A percentile compares a stretch with the other conserved stretches of the same genome.
Conservation (phyloP, 2,113 vertebrate species). For the Tychaedon coryphoeus region DNA sequence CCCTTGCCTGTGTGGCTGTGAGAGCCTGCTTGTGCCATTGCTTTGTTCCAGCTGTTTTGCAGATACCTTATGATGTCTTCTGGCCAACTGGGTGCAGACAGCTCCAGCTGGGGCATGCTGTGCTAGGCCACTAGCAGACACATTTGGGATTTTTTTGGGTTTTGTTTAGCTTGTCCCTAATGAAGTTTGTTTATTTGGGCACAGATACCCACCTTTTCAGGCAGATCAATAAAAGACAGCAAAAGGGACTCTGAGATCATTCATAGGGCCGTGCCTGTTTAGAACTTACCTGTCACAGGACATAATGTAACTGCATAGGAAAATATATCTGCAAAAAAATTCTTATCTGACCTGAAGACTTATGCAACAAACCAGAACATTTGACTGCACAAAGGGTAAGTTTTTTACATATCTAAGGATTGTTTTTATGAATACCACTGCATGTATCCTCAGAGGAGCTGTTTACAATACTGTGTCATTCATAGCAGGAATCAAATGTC, state of each 20-base stretch:
- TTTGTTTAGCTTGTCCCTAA: not conserved
- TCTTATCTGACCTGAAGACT: not conserved
- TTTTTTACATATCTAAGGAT: not conserved
- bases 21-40: not conserved
- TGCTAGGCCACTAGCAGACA: not conserved
- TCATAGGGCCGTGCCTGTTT: not conserved
- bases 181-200: not conserved
- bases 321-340: not conserved
- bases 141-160: not conserved
- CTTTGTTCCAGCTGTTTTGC: not conserved
- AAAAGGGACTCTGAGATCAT: not conserved
- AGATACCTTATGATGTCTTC: not conserved
- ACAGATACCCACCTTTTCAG: not conserved
- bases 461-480: not conserved
- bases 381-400: not conserved
- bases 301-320: not conserved
- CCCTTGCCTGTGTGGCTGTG: not conserved
- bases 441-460: not conserved
- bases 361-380: not conserved
- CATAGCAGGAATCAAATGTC: not conserved
- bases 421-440: not conserved
- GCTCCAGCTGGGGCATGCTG: not conserved
- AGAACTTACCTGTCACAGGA: not conserved
- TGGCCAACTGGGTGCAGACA: not conserved
- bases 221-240: not conserved